Percentiles rank a stretch among this genome's conserved stretches.
phyloP scores from a whole-genome alignment of 2,113 vertebrate genomes.

The Ochotona princeps region DNA sequence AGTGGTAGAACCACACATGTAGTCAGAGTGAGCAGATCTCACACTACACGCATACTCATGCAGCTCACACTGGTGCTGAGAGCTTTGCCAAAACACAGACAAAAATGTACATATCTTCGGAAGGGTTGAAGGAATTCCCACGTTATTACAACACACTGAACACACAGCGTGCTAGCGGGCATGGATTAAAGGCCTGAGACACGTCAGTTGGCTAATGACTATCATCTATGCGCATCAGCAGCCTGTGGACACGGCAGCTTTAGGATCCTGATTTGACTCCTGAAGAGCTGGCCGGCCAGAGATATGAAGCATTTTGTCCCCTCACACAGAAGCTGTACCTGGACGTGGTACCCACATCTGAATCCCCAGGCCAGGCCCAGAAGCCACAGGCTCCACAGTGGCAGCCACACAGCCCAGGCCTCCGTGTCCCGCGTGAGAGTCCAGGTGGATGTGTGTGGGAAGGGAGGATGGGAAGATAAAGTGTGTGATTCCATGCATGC shows the following conservation, averaged over 20 bases:
- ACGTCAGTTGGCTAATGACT: not conserved
- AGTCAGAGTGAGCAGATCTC: fast-evolving
- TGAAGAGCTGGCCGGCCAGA: not conserved
- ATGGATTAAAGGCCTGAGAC: not conserved
- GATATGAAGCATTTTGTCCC: not conserved
- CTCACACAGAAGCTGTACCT: not conserved
- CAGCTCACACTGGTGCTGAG: not conserved
- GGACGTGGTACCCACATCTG: not conserved
- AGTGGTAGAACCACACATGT: not conserved
- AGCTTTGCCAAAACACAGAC: not conserved
- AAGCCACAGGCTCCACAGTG: not conserved
- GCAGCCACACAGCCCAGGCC: not conserved
- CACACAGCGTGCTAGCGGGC: not conserved
- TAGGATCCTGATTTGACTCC: not conserved
- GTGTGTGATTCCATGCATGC: too few species aligned
- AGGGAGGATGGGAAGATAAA: too few species aligned
- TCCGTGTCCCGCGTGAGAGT: too few species aligned
- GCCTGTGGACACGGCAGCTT: not conserved
- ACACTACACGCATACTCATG: fast-evolving
- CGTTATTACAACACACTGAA: not conserved
- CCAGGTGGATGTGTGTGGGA: too few species aligned
- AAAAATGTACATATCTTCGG: too few species aligned
- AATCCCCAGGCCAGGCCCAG: not conserved
- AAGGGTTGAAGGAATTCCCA: not conserved
- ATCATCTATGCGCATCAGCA: not conserved